These are phyloP conservation scores for Drosophila sproati DNA, from an alignment of 1,140 invertebrate genomes.

Conservation along the genomic window DNA sequence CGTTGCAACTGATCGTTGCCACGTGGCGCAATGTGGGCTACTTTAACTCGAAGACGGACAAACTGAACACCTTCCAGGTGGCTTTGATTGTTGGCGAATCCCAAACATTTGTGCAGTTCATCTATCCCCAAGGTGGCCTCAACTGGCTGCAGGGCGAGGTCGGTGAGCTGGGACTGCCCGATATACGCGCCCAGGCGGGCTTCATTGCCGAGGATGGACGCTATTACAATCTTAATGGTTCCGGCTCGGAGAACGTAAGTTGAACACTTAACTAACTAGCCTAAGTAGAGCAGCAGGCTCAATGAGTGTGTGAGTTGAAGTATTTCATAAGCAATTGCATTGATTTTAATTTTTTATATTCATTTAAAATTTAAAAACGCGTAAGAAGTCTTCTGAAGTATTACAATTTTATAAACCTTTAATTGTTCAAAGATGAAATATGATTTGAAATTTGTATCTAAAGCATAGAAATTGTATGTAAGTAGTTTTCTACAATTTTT, in stretches of 20 bases:
- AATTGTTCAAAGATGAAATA: no score
- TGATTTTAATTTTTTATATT: no score
- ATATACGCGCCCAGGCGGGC: slow-evolving; percentile 96
- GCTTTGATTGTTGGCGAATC: slow-evolving; percentile 92
- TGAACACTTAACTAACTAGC: not conserved
- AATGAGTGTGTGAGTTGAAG: no score
- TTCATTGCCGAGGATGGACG: slow-evolving; percentile 93
- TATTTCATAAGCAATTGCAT: no score
- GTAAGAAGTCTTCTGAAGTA: no score
- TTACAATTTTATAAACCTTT: no score
- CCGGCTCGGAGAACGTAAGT: slow-evolving; percentile 93
- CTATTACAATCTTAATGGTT: slow-evolving; percentile 90
- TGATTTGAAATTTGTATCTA: no score
- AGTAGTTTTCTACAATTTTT: no score
- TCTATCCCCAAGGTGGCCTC: slow-evolving; percentile 94
- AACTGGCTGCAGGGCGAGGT: slow-evolving; percentile 94
- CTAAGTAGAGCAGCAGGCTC: no score
- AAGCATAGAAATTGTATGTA: no score
- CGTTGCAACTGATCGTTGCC: slow-evolving; percentile 87
- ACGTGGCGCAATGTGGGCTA: slow-evolving; percentile 90
- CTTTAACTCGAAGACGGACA: slow-evolving; percentile 85
- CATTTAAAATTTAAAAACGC: no score
- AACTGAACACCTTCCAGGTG: slow-evolving; percentile 86
- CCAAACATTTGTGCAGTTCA: slow-evolving; percentile 92
- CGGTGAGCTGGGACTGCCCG: slow-evolving; percentile 88